A percentile compares a stretch with the other conserved stretches of the same genome.
These are phyloP conservation scores for Strix occidentalis DNA, from an alignment of 2,797 vertebrate genomes.

Conservation along the genomic window DNA sequence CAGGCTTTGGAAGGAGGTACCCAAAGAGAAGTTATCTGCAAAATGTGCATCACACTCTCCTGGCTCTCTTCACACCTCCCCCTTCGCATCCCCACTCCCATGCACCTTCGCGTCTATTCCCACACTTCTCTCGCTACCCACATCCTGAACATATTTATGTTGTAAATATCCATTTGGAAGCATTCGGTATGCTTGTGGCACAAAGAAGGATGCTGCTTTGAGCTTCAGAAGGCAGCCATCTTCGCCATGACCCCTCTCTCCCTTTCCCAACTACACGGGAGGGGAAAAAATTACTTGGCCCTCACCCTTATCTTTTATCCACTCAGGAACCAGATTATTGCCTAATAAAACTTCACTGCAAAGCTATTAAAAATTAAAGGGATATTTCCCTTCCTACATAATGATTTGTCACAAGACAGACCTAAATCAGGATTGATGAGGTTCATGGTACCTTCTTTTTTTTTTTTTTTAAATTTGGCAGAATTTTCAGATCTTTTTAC, in stretches of 20 bases:
- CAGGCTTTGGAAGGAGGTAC: constrained; percentile 46
- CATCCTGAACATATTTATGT: constrained; percentile 71
- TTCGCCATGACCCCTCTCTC: constrained; percentile 27
- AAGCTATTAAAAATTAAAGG: constrained; percentile 71
- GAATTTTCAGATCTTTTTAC: background rate
- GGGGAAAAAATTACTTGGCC: constrained; percentile 42
- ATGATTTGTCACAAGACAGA: constrained; percentile 60
- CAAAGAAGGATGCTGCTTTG: constrained; percentile 25
- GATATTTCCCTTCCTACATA: constrained; percentile 62
- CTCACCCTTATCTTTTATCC: constrained; percentile 59
- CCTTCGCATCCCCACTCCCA: constrained; percentile 62
- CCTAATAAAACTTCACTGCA: constrained; percentile 68
- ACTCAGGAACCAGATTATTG: constrained; percentile 63
- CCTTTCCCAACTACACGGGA: background rate
- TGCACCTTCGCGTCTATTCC: constrained; percentile 66
- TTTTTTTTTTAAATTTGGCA: background rate
- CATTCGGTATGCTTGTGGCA: constrained; percentile 17
- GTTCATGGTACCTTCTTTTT: background rate
- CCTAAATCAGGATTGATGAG: constrained; percentile 43
- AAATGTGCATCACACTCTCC: constrained; percentile 68
- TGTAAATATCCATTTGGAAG: constrained; percentile 66
- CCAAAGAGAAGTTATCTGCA: constrained; percentile 52
- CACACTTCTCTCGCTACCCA: constrained; percentile 67
- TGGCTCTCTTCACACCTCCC: constrained; percentile 69
- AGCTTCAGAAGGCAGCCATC: constrained; percentile 17